Conservation (phyloP, 2,113 vertebrate species). For the Suricata suricatta region DNA sequence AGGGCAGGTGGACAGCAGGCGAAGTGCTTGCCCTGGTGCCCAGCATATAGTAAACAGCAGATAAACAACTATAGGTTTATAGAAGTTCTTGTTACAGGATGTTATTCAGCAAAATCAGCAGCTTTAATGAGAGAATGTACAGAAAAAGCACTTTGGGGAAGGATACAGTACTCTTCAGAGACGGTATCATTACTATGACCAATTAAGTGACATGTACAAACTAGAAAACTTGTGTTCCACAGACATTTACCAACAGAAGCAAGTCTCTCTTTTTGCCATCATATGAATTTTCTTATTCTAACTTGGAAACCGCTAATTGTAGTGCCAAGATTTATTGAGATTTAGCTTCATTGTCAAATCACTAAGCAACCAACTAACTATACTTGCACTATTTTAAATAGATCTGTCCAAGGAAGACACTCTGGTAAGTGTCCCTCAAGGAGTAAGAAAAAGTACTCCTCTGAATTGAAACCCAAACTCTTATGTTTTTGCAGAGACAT, state of each 20-base stretch:
- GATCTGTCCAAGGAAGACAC: not conserved
- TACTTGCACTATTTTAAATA: not conserved
- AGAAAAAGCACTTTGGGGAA: not conserved
- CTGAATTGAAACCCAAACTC: not conserved
- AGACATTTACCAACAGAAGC: not conserved
- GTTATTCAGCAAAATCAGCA: not conserved
- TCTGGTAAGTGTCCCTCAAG: not conserved
- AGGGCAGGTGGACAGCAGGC: rapidly evolving
- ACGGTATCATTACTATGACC: not conserved
- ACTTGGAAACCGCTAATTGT: not conserved
- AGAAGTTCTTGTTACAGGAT: not conserved
- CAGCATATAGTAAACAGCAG: not conserved
- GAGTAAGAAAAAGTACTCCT: not conserved
- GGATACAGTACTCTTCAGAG: not conserved
- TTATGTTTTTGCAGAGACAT: not conserved
- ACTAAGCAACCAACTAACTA: not conserved
- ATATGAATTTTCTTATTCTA: not conserved
- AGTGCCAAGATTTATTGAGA: not conserved
- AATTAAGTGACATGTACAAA: not conserved
- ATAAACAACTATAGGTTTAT: not conserved
- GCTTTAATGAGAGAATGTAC: not conserved
- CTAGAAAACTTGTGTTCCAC: not conserved
- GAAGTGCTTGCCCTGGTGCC: not conserved
- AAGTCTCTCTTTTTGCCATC: not conserved
- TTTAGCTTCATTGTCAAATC: not conserved